phyloP scores from a whole-genome alignment of 2,888 invertebrate species.

The Agriotes lineatus region DNA sequence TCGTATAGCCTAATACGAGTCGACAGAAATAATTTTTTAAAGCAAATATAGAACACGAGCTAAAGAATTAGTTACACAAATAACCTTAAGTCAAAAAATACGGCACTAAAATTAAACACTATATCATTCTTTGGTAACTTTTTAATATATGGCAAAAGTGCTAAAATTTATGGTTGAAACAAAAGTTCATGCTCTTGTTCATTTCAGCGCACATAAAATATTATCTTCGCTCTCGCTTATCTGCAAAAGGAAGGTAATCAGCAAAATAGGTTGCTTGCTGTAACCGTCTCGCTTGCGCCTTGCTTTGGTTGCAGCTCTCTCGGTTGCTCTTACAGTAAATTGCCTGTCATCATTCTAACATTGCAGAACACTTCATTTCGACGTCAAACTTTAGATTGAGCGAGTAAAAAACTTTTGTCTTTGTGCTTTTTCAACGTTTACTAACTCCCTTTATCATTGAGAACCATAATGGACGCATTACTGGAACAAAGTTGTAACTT shows the following conservation, averaged over 20 bases:
- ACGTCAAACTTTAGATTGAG: constrained; percentile 60
- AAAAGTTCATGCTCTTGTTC: constrained; percentile 51
- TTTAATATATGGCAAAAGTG: constrained; percentile 58
- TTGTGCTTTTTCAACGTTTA: constrained; percentile 55
- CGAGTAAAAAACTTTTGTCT: constrained; percentile 54
- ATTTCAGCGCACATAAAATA: constrained; percentile 47
- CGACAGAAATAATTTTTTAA: constrained; percentile 17
- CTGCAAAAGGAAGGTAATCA: constrained; percentile 58
- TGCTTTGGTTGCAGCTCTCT: constrained; percentile 44
- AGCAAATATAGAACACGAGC: constrained; percentile 29
- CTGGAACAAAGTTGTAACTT: constrained; percentile 57
- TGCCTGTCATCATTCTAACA: constrained; percentile 59
- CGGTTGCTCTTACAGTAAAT: constrained; percentile 54
- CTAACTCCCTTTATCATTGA: constrained; percentile 53
- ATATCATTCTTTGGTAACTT: constrained; percentile 56
- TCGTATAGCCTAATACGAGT: neutral
- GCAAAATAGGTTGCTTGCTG: constrained; percentile 53
- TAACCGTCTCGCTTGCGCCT: constrained; percentile 45
- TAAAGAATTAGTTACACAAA: constrained; percentile 40
- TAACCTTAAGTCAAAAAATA: constrained; percentile 48
- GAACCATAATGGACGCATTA: constrained; percentile 55
- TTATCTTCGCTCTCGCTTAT: constrained; percentile 50
- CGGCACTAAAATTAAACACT: constrained; percentile 56
- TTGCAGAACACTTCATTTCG: constrained; percentile 60
- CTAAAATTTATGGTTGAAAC: constrained; percentile 55